Conservation (phyloP, 2,888 invertebrate genomes). For the Pterostichus madidus region DNA sequence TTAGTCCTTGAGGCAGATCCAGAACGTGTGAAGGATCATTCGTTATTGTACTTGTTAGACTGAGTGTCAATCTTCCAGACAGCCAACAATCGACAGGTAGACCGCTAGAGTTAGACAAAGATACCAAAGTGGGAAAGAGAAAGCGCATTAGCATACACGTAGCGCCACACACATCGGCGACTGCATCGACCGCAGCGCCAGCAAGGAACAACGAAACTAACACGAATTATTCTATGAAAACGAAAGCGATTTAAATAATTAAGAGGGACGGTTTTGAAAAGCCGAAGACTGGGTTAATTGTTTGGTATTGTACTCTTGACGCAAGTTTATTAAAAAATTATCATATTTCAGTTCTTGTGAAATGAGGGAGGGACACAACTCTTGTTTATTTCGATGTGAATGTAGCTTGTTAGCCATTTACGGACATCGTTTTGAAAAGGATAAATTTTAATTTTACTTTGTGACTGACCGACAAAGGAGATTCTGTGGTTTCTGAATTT, state of each 20-base stretch:
- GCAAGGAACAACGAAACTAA: constrained; percentile 3
- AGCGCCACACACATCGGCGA: constrained; percentile 24
- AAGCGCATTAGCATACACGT: not conserved
- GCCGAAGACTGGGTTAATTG: constrained; percentile 23
- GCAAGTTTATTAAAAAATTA: constrained; percentile 46
- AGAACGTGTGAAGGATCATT: constrained; percentile 1
- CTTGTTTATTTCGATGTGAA: constrained; percentile 20
- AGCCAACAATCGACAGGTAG: constrained; percentile 1
- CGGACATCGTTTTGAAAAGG: not conserved
- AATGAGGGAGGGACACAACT: constrained; percentile 16
- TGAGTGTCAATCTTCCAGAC: not conserved
- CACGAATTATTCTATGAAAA: constrained; percentile 4
- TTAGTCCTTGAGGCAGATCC: too few species aligned
- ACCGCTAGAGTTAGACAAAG: not conserved
- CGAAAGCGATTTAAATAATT: constrained; percentile 28
- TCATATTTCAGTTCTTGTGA: constrained; percentile 46
- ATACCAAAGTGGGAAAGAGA: not conserved
- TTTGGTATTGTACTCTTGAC: constrained; percentile 43
- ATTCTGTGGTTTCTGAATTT: constrained; percentile 9
- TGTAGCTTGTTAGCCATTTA: constrained; percentile 32
- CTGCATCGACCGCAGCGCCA: constrained; percentile 13
- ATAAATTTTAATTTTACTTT: constrained; percentile 7
- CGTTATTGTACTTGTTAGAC: not conserved
- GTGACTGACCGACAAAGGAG: constrained; percentile 24
- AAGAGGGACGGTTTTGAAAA: constrained; percentile 14